Percentiles rank a stretch among this genome's conserved stretches.
These are phyloP conservation scores for Silurus glanis DNA, from an alignment of 2,113 vertebrate genomes.

Conservation along the genomic window DNA sequence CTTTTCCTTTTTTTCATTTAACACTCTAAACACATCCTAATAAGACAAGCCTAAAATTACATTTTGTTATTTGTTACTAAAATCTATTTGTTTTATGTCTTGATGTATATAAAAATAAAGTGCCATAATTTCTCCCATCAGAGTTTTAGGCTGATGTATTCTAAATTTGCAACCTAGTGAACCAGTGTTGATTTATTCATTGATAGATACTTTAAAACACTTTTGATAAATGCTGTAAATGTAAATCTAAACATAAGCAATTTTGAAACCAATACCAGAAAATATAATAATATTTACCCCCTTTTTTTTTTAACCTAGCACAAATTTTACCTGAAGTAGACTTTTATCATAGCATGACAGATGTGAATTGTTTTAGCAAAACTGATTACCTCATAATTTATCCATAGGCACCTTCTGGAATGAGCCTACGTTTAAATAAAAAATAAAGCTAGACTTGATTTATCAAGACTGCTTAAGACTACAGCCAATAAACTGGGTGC, in stretches of 20 bases:
- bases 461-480: neutral
- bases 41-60: too few species aligned
- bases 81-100: too few species aligned
- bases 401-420: neutral
- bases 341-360: neutral
- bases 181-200: too few species aligned
- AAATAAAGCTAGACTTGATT: neutral
- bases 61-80: too few species aligned
- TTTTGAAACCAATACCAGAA: neutral
- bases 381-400: neutral
- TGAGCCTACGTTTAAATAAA: neutral
- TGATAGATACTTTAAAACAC: too few species aligned
- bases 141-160: too few species aligned
- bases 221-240: too few species aligned
- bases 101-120: too few species aligned
- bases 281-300: neutral
- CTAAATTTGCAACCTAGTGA: too few species aligned
- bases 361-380: neutral
- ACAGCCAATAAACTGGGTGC: neutral
- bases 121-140: too few species aligned
- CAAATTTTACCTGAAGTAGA: neutral
- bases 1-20: neutral
- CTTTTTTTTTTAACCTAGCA: neutral
- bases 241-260: neutral
- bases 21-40: too few species aligned